Base-by-base conservation (phyloP, 2,113 vertebrate species). In the Lasiurus cinereus region DNA sequence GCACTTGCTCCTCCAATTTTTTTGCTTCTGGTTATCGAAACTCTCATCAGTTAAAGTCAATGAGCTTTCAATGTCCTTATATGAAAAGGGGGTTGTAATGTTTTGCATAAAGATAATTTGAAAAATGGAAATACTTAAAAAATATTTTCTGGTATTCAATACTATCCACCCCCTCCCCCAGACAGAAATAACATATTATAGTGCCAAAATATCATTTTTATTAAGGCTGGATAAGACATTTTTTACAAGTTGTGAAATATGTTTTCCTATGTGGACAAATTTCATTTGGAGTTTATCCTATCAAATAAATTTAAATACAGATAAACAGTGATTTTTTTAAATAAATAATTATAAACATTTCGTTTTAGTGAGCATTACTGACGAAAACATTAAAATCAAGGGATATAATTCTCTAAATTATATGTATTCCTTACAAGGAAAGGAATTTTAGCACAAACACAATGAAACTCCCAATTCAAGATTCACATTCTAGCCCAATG, bases 301-400 rank as follows among this genome's bases (percentile, higher is more conserved):
- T 19, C 31, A 91, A 94, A 92, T 89, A 97, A 96, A 93, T 91
- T 94, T 94, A 96, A 93, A 83, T 31, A 77, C 59, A 39, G 80
- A 48, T 93, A 96, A 96, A 88, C 50, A 59, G 33, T 52, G 82
- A 92, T 86, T 88, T 46, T 70, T 80, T n/a, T 15, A 59, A 88
- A 94, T 29, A 29, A n/a, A 95, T 90, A 82, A 56, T 83, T 89
- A 14, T 22, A 87, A 89, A 74, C 7, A 2, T 83, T 96, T 95
- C 90, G 96, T 97, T 93, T 90, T 82, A 97, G 21, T 91, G 94
- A 86, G 73, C 62, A 21, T 96, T 88, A 88, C 36, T 92, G 70
- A 0, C 0, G 80, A 89, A 72, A 88, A 90, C n/a, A 72, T 94
- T 90, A 96, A 88, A 97, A 90, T 88, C 76, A 73, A 93, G 27